A percentile compares a stretch with the other conserved stretches of the same genome.
Evolutionary conservation across 2,113 vertebrate species (phyloP).

Genomic region (Pelvicachromis taeniatus): DNA sequence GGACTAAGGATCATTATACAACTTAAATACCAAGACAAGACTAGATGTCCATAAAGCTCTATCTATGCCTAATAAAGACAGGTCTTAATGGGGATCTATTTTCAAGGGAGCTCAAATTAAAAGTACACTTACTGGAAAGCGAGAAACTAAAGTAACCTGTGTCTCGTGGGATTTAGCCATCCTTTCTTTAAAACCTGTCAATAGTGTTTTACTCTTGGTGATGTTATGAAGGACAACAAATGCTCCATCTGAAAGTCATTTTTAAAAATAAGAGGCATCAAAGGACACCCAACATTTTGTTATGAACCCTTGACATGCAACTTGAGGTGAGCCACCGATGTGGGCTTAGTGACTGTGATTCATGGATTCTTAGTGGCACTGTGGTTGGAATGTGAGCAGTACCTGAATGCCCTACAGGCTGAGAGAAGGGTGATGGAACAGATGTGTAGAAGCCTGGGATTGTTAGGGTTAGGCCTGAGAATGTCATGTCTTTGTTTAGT

Average conservation of each 20-base stretch:
- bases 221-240: slow-evolving; percentile 41
- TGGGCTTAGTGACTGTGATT: slow-evolving; percentile 7
- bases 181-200: not conserved
- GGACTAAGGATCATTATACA: not conserved
- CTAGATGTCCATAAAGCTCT: not conserved
- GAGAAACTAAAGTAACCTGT: not conserved
- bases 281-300: slow-evolving; percentile 11
- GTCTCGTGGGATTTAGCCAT: not conserved
- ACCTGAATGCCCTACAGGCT: slow-evolving; percentile 1
- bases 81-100: not conserved
- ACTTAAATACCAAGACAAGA: not conserved
- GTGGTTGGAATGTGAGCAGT: not conserved
- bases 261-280: slow-evolving; percentile 54
- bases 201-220: slow-evolving; percentile 6
- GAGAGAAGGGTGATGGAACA: slow-evolving; percentile 14
- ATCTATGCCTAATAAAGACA: not conserved
- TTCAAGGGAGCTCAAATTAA: not conserved
- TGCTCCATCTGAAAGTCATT: slow-evolving; percentile 54
- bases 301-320: slow-evolving; percentile 22
- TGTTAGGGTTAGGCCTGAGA: not conserved
- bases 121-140: not conserved
- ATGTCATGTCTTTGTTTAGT: slow-evolving; percentile 5
- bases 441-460: slow-evolving; percentile 3
- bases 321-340: slow-evolving; percentile 6
- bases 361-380: not conserved